Percentiles rank a stretch among this genome's conserved stretches.
Conservation (phyloP, 2,888 invertebrate species). For the Cryptophagus acutangulus region DNA sequence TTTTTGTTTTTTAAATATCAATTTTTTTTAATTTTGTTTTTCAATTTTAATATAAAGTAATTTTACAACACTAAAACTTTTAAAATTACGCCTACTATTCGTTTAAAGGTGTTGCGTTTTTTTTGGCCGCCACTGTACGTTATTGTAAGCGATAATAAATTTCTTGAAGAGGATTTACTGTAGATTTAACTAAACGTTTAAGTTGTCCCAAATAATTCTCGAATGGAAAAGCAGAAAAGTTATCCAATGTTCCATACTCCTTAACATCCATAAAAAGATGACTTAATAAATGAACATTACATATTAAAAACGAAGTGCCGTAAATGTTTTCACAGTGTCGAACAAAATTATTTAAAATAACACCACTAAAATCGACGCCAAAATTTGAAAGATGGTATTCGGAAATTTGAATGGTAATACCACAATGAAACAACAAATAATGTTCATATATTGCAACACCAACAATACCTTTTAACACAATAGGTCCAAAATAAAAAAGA, state of each 20-base stretch:
- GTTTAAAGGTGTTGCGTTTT: no score
- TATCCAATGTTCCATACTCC: constrained; percentile 20
- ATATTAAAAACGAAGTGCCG: constrained; percentile 20
- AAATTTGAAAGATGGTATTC: constrained; percentile 6
- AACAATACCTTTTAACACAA: constrained; percentile 14
- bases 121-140: not conserved
- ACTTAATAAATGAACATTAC: constrained; percentile 22
- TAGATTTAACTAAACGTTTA: constrained; percentile 15
- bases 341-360: constrained; percentile 16
- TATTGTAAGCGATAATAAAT: constrained; percentile 10
- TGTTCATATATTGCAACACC: constrained; percentile 18
- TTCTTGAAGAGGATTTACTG: constrained; percentile 17
- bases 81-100: no score
- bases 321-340: constrained; percentile 17
- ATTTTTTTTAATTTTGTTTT: no score
- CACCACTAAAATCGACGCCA: constrained; percentile 5
- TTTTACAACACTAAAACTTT: no score
- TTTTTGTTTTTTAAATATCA: no score
- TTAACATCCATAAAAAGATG: constrained; percentile 23
- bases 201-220: constrained; percentile 21
- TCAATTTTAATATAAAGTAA: no score
- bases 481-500: no score
- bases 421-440: constrained; percentile 21
- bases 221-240: constrained; percentile 21
- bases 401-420: constrained; percentile 14